These are phyloP conservation scores for Gnathonemus longibarbis DNA, from an alignment of 2,113 vertebrate genomes.

Conservation along the genomic window DNA sequence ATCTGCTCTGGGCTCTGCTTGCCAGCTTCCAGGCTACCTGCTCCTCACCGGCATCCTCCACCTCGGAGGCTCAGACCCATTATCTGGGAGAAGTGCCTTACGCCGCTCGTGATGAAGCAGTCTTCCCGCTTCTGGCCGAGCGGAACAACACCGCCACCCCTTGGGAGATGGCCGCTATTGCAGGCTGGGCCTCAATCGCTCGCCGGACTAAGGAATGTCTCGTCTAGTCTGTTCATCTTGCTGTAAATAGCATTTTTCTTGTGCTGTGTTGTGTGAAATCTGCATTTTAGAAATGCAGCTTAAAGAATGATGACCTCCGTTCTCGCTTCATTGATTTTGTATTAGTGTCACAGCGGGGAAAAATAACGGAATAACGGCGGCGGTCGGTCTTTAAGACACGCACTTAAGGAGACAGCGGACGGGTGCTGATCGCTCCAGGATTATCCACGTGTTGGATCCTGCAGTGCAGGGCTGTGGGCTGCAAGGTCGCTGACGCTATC, in stretches of 20 bases:
- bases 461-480: background rate
- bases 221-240: background rate
- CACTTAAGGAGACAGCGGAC: background rate
- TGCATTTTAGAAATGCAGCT: background rate
- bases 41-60: conserved; percentile 58
- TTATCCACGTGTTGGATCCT: background rate
- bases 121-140: conserved; percentile 46
- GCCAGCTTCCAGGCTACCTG: conserved; percentile 73
- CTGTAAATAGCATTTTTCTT: background rate
- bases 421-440: background rate
- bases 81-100: conserved; percentile 52
- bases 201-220: background rate
- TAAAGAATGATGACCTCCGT: background rate
- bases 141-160: conserved; percentile 55
- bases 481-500: background rate
- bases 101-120: conserved; percentile 66
- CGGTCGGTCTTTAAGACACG: too few relatives aligned
- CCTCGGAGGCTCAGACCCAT: conserved; percentile 55
- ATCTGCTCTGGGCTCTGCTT: conserved; percentile 70
- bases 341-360: background rate
- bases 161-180: conserved; percentile 30
- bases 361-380: background rate
- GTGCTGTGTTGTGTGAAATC: background rate
- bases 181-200: background rate
- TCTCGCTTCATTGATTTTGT: background rate